Evolutionary conservation across 2,797 vertebrate species (phyloP).

Genomic region (Molossus alvarezi): DNA sequence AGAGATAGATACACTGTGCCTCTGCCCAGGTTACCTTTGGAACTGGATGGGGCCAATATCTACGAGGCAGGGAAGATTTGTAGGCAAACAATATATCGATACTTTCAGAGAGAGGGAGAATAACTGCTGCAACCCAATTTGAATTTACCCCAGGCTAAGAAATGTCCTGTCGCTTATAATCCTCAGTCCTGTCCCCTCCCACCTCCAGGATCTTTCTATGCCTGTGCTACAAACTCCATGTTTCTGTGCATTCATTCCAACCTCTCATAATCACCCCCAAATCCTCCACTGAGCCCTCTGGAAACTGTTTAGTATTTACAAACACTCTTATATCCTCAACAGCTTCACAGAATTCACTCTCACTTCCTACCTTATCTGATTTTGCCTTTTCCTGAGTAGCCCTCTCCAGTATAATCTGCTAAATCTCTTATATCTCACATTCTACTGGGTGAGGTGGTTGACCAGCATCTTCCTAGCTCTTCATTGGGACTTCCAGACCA

Average conservation of each 20-base stretch:
- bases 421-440: background rate
- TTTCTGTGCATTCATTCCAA: background rate
- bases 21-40: slow-evolving; percentile 26
- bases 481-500: background rate
- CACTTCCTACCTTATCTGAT: background rate
- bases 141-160: background rate
- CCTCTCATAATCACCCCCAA: background rate
- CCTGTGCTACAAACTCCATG: background rate
- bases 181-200: background rate
- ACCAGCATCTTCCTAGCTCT: background rate
- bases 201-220: background rate
- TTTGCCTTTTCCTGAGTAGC: background rate
- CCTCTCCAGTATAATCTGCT: background rate
- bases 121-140: background rate
- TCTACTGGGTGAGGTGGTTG: background rate
- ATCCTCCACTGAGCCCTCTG: background rate
- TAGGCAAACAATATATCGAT: background rate
- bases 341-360: background rate
- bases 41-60: background rate
- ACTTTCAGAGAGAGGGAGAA: background rate
- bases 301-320: background rate
- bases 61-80: background rate
- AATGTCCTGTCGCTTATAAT: background rate
- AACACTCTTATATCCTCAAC: background rate
- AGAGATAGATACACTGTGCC: background rate